A percentile compares a stretch with the other conserved stretches of the same genome.
These are phyloP conservation scores for Nixonia krombeini DNA, from an alignment of 1,140 invertebrate genomes.

Conservation along the genomic window DNA sequence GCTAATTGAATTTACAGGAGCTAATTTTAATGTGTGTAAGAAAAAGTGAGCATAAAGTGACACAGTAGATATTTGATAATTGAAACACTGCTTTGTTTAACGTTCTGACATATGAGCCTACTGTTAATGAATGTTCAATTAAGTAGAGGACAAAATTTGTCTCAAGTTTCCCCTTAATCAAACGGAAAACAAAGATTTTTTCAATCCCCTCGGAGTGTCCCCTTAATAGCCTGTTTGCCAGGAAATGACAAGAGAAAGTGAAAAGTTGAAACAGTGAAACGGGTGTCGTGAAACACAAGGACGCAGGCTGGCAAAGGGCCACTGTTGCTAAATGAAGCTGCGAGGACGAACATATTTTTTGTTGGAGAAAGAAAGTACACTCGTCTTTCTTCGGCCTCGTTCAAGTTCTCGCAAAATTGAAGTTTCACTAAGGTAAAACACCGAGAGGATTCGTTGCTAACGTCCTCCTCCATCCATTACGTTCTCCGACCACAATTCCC, in stretches of 20 bases:
- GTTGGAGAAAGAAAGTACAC: conserved; percentile 1
- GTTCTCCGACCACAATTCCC: conserved; percentile 6
- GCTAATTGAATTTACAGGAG: no score
- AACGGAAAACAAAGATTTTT: no score
- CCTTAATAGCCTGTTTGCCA: no score
- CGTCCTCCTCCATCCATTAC: conserved; percentile 30
- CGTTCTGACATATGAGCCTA: no score
- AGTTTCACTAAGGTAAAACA: conserved; percentile 27
- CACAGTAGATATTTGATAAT: no score
- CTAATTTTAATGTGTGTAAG: no score
- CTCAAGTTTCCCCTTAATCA: no score
- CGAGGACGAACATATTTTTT: conserved; percentile 17
- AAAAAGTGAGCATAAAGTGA: no score
- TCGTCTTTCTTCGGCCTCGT: conserved; percentile 13
- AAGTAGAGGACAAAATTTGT: no score
- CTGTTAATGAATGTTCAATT: no score
- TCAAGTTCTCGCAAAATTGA: conserved; percentile 27
- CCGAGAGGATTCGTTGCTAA: conserved; percentile 28
- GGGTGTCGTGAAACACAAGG: neutral
- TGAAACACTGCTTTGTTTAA: no score
- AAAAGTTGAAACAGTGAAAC: neutral
- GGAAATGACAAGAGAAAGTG: neutral
- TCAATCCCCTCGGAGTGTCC: no score
- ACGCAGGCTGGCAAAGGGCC: neutral
- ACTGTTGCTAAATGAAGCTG: conserved; percentile 3